Evolutionary conservation across 2,888 invertebrate genomes (phyloP).

Genomic region (Serripes groenlandicus): DNA sequence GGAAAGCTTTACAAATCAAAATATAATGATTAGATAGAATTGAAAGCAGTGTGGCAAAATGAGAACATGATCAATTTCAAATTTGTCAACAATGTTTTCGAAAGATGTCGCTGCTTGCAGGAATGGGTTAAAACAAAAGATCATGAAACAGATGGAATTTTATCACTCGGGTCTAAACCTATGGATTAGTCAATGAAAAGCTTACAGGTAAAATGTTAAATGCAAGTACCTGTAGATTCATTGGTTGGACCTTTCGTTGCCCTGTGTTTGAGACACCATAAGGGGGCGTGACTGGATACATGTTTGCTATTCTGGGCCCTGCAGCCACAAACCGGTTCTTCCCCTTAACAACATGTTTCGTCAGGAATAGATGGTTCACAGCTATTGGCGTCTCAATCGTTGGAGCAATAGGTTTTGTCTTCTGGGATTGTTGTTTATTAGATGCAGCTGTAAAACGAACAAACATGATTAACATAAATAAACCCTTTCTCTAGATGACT

Average conservation of each 20-base stretch:
- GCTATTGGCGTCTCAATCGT: slow-evolving; percentile 82
- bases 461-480: neutral
- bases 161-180: too few species aligned
- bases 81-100: too few species aligned
- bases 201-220: too few species aligned
- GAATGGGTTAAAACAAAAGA: too few species aligned
- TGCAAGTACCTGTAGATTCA: slow-evolving; percentile 38
- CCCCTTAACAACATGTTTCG: slow-evolving; percentile 68
- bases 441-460: slow-evolving; percentile 78
- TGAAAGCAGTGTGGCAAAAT: too few species aligned
- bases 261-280: slow-evolving; percentile 19
- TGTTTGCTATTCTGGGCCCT: slow-evolving; percentile 80
- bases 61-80: too few species aligned
- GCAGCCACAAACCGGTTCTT: slow-evolving; percentile 81
- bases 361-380: slow-evolving; percentile 85
- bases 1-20: too few species aligned
- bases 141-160: too few species aligned
- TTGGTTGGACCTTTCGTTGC: slow-evolving; percentile 27
- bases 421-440: slow-evolving; percentile 72
- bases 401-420: slow-evolving; percentile 75
- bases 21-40: too few species aligned
- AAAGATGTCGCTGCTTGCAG: too few species aligned
- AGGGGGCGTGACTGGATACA: slow-evolving; percentile 63
- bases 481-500: too few species aligned
- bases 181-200: too few species aligned